These are phyloP conservation scores for Maniola jurtina DNA, from an alignment of 1,140 invertebrate species.

Conservation along the genomic window DNA sequence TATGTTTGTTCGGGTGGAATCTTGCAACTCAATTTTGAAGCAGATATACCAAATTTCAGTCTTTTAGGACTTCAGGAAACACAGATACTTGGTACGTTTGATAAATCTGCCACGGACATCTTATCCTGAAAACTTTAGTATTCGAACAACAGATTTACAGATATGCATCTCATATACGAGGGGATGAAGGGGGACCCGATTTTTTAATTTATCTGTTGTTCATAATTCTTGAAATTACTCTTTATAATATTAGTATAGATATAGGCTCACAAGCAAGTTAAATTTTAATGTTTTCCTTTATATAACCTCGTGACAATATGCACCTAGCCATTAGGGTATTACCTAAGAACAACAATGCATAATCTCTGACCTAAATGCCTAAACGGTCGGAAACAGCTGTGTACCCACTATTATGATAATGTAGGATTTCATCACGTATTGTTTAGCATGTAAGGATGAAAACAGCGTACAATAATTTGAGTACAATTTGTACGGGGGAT, in stretches of 20 bases:
- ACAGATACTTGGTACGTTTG: too few species aligned
- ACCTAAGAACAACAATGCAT: slow-evolving; percentile 36
- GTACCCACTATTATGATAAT: slow-evolving; percentile 3
- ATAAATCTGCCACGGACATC: too few species aligned
- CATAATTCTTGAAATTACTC: too few species aligned
- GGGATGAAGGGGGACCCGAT: too few species aligned
- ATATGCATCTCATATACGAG: too few species aligned
- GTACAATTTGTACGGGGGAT: slow-evolving; percentile 7
- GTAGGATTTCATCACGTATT: slow-evolving; percentile 21
- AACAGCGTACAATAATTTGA: slow-evolving; percentile 1
- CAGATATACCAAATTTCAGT: too few species aligned
- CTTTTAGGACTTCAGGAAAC: too few species aligned
- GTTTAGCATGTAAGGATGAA: slow-evolving; percentile 17
- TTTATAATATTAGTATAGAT: background rate
- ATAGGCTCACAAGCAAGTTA: slow-evolving; percentile 4
- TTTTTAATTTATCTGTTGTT: too few species aligned
- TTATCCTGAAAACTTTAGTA: too few species aligned
- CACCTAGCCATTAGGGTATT: slow-evolving; percentile 33
- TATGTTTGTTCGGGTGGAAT: too few species aligned
- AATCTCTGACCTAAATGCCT: slow-evolving; percentile 37
- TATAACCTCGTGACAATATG: slow-evolving; percentile 31
- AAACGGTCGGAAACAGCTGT: slow-evolving; percentile 21
- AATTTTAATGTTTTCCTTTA: slow-evolving; percentile 31
- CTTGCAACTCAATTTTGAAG: too few species aligned
- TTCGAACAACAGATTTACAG: too few species aligned